Evolutionary conservation across 2,113 vertebrate species (phyloP).

Genomic region (Felis catus): F.catus_Fca126_mat1.0 CM031424.1:82052001-82052500

Average conservation of each 20-base stretch:
- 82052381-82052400: not conserved
- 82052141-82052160: not conserved
- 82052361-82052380: not conserved
- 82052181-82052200: not conserved
- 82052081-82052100: not conserved
- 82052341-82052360: constrained; percentile 30
- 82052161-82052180: not conserved
- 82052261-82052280: not conserved
- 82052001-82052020: not conserved
- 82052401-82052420: not conserved
- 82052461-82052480: not conserved
- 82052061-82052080: not conserved
- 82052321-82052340: not conserved
- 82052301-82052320: not conserved
- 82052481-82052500: not conserved
- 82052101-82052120: not conserved
- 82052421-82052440: not conserved
- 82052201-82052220: not conserved
- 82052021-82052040: not conserved
- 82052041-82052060: not conserved
- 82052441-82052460: not conserved
- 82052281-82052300: not conserved
- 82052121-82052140: not conserved
- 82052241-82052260: not conserved
- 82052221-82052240: not conserved